Base-by-base conservation (phyloP, 1,140 invertebrate species). In the Papilio glaucus region DNA sequence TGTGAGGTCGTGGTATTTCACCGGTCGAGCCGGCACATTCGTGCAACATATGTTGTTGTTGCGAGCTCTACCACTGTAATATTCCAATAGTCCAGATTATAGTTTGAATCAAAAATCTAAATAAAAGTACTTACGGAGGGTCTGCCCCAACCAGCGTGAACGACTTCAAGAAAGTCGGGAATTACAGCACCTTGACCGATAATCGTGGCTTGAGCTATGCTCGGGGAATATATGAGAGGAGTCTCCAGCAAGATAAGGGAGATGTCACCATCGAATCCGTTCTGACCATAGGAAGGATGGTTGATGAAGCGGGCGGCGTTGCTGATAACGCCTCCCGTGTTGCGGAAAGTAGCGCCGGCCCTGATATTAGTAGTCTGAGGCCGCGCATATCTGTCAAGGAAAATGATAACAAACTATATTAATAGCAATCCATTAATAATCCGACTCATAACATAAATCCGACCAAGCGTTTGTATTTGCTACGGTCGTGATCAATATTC, bases 131-230 rank as follows among this genome's bases (percentile, higher is more conserved):
- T 85, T 71, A 86, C 85, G 26, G 71, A 18, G 57, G 75, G 76
- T 7, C 62, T 57, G 42, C 85, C 85, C 85, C 85, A 88, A 42
- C 86, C 86, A 73, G 80, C 86, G 15, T 84, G 78, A 0, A 78
- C 73, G 0, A 86, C 85, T 0, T 76, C 69, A 0, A 72, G 62
- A n/a, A 80, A 73, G 33, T 81, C 82, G 8, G 84, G 85, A 0
- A 86, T 57, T 0, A 15, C 53, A 13, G 62, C 73, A 2, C 74
- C 75, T n/a, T 78, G 75, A 6, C 21, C 9, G 0, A 77, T 49
- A 5, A 86, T 81, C n/a, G 75, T 63, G 3, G 63, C 80, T 38
- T 76, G 72, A 24, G 79, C 77, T 13, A 87, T 76, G 1, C 26
- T 62, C 10, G 33, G 7, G 26, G 57, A 71, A 72, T 68, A 83